Base-by-base conservation (phyloP, 2,888 invertebrate genomes). In the Plagiodera versicolora region DNA sequence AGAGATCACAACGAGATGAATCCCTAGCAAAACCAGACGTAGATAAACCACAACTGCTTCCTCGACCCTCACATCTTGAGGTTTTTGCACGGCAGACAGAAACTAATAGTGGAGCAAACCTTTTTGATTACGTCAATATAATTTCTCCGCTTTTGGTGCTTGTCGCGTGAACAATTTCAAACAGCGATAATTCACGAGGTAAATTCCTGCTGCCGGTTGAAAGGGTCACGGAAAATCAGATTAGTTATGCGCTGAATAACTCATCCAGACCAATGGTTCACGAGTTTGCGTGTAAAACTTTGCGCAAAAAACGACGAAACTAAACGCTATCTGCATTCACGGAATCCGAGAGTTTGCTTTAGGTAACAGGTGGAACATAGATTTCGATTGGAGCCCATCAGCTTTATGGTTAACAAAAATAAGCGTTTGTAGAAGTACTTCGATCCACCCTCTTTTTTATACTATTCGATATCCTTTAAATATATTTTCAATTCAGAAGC, bases 81-180 rank as follows among this genome's bases (percentile, higher is more conserved):
- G 24, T 24, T 24, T 24, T 24, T 24, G 24, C 24, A 24, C 24
- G 24, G n/a, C n/a, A n/a, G n/a, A n/a, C n/a, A 24, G 24, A 3
- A 6, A 24, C 24, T 24, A 24, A 24, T 24, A 24, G 24, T 24
- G 24, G 24, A 6, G 24, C 24, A 24, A 14, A 14, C n/a, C n/a
- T 39, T 39, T 39, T 59, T 60, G 57, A 63, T 63, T 60, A 54
- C 56, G 50, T 44, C 60, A 57, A 57, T 63, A 63, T 57, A 55
- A 53, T 54, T 57, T 60, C 54, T 54, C 56, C 53, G n/a, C 14
- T 6, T 14, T 39, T 14, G 39, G 39, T 39, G 4, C 39, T 39
- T 39, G 39, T 4, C 39, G 39, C 14, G 6, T 39, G 14, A 39
- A 39, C 39, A 8, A 39, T 14, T 39, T 39, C 39, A 6, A 39